Evolutionary conservation across 1,140 invertebrate genomes (phyloP).

Genomic region (Heliconius hewitsoni): DNA sequence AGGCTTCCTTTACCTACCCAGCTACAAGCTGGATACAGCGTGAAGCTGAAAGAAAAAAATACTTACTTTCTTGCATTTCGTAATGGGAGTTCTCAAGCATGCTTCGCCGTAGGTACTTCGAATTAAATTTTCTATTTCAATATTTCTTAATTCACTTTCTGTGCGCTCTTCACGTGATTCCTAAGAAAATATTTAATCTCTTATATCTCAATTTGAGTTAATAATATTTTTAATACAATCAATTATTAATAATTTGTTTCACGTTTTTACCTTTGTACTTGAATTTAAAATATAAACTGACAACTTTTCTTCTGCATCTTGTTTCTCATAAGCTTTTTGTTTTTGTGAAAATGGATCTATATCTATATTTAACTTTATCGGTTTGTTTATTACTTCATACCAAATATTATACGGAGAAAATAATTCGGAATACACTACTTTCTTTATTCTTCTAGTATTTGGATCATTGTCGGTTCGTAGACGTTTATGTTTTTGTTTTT

Average conservation of each 20-base stretch:
- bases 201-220: not conserved
- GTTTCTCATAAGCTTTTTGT: not conserved
- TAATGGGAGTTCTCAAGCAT: slow-evolving; percentile 50
- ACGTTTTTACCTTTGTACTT: slow-evolving; percentile 16
- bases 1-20: too few relatives aligned
- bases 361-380: slow-evolving; percentile 38
- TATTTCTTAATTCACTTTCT: not conserved
- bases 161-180: not conserved
- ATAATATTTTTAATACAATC: not conserved
- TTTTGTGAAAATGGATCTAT: slow-evolving; percentile 13
- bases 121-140: slow-evolving; percentile 27
- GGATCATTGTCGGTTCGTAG: not conserved
- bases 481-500: slow-evolving; percentile 4
- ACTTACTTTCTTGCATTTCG: slow-evolving; percentile 56
- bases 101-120: slow-evolving; percentile 50
- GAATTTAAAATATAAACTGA: slow-evolving; percentile 19
- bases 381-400: slow-evolving; percentile 46
- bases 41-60: too few relatives aligned
- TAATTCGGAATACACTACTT: slow-evolving; percentile 41
- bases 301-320: slow-evolving; percentile 6
- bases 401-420: slow-evolving; percentile 46
- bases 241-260: not conserved
- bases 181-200: not conserved
- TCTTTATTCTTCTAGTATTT: slow-evolving; percentile 36
- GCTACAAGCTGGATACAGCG: too few relatives aligned